phyloP scores from a whole-genome alignment of 2,797 vertebrate genomes.

The Pristis pectinata region DNA sequence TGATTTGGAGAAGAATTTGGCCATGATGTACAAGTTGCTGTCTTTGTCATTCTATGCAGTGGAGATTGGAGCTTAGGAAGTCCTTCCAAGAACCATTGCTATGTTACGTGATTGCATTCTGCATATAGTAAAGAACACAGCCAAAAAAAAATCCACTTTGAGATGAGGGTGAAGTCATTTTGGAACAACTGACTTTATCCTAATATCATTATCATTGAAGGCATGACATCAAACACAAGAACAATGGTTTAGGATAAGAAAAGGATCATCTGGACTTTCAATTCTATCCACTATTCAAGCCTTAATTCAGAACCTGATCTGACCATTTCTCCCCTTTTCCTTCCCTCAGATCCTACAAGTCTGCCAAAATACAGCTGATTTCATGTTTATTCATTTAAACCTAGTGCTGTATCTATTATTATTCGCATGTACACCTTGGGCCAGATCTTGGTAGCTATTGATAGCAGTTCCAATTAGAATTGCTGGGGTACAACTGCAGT shows the following conservation, averaged over 20 bases:
- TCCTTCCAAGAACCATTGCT: neutral
- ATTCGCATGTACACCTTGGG: no score
- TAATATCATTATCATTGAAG: neutral
- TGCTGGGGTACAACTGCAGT: no score
- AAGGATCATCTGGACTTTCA: no score
- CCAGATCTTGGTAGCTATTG: no score
- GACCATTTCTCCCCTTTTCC: neutral
- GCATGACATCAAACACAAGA: no score
- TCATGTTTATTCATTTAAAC: neutral
- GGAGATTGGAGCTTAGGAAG: neutral
- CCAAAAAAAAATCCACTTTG: neutral
- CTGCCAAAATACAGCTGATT: neutral
- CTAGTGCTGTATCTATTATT: neutral
- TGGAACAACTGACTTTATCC: neutral
- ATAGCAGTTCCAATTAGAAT: no score
- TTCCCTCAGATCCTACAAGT: neutral
- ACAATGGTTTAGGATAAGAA: no score
- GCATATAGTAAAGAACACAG: neutral
- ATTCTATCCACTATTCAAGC: neutral
- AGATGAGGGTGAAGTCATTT: neutral
- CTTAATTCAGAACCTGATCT: neutral
- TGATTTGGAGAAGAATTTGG: neutral
- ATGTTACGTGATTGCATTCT: neutral
- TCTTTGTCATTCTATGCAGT: neutral
- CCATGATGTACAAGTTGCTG: neutral